A percentile compares a stretch with the other conserved stretches of the same genome.
Evolutionary conservation across 1,140 invertebrate species (phyloP).

Genomic region (Cotesia typhae): DNA sequence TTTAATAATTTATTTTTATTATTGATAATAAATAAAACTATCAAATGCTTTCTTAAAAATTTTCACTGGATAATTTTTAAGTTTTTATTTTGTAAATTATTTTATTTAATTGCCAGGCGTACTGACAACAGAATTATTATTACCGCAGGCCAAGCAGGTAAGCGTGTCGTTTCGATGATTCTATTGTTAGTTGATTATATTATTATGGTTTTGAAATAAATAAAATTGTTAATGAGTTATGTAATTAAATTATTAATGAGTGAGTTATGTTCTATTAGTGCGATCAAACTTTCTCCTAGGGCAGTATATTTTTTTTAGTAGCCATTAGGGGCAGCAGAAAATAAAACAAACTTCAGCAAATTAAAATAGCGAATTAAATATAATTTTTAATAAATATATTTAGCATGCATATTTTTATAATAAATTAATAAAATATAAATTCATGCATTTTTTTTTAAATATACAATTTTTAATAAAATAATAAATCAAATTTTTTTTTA

Average conservation of each 20-base stretch:
- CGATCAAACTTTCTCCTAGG: slow-evolving; percentile 36
- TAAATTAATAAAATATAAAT: no score
- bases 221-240: background rate
- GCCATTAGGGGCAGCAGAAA: slow-evolving; percentile 47
- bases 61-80: background rate
- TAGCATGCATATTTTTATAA: no score
- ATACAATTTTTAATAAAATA: no score
- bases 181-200: slow-evolving; percentile 26
- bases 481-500: no score
- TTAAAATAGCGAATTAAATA: slow-evolving; percentile 49
- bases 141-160: slow-evolving; percentile 55
- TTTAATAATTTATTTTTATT: background rate
- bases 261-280: slow-evolving; percentile 18
- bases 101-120: slow-evolving; percentile 28
- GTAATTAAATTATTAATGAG: no score
- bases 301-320: slow-evolving; percentile 38
- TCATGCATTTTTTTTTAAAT: no score
- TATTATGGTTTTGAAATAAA: slow-evolving; percentile 32
- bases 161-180: slow-evolving; percentile 52
- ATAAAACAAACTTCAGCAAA: slow-evolving; percentile 51
- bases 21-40: no score
- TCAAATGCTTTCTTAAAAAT: no score
- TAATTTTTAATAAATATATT: slow-evolving; percentile 32
- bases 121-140: no score
- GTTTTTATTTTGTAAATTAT: background rate